Evolutionary conservation across 2,797 vertebrate species (phyloP), one percentile per base, ranked within the genome.

Genomic region (Sebastiscus albofasciatus): DNA sequence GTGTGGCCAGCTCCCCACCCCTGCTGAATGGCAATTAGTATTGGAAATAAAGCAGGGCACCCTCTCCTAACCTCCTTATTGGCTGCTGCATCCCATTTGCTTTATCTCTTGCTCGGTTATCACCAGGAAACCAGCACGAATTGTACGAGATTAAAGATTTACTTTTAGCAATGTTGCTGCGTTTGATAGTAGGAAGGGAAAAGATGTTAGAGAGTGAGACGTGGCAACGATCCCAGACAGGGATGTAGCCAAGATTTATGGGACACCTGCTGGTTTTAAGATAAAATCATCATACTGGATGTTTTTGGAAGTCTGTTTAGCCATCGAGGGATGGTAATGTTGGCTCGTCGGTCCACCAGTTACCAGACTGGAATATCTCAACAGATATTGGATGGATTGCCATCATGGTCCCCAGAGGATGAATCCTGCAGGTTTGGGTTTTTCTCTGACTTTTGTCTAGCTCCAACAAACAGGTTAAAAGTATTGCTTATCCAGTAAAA

Each of bases 1-100:
- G 26, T 83, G 77, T 62, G 80, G 55, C 78, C 75, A 77, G 83
- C 73, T 79, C 75, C 65, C 86, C 86, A 74, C 81, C 73, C 70
- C 80, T 31, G 67, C 84, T 71, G 88, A 85, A 90, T 89, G 79
- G 72, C 77, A 93, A 94, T 94, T 90, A 92, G 73, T 24, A 18
- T 29, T 20, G 18, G 71, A 85, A 83, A 88, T 42, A 85, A 88
- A 89, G 77, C 79, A 77, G 60, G 70, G 24, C 65, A 18, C 62
- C 54, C 36, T 73, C 77, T 36, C 78, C 80, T 83, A 80, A 82
- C 82, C 78, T 78, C 54, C 72, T 16, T 60, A 84, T 61, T 81
- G 75, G 70, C 72, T 72, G 58, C 36, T 60, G 71, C 58, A 36
- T 60, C 60, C 74, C 27, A 75, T 75, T 77, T 64, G 60, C 58